A percentile compares a stretch with the other conserved stretches of the same genome.
Evolutionary conservation across 1,140 invertebrate species (phyloP).

Genomic region (Caerostris extrusa): DNA sequence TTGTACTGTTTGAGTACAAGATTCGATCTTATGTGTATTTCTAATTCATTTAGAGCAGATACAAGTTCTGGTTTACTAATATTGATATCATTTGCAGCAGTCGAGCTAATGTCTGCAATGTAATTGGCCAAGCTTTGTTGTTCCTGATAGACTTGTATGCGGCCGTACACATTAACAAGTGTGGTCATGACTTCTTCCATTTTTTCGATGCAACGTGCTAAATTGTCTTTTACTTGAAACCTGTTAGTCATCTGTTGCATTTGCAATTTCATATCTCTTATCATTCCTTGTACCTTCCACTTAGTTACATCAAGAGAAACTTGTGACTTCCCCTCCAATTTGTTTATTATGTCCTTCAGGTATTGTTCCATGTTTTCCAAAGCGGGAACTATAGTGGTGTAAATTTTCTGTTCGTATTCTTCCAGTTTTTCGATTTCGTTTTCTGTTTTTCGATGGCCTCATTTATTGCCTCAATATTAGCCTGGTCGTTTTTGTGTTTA

Average conservation of each 20-base stretch:
- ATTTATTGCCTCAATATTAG: not conserved
- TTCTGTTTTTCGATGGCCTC: constrained; percentile 4
- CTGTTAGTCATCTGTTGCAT: not conserved
- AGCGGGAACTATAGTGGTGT: not conserved
- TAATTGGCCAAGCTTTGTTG: constrained; percentile 25
- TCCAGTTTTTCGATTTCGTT: not conserved
- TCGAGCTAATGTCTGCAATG: not conserved
- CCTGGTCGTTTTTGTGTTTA: not conserved
- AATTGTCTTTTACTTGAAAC: not conserved
- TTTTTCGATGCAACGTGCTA: not conserved
- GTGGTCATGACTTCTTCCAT: constrained; percentile 26
- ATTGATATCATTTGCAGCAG: not conserved
- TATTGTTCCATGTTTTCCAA: not conserved
- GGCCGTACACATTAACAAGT: constrained; percentile 7
- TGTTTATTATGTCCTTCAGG: not conserved
- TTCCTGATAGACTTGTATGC: constrained; percentile 25
- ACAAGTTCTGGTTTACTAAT: not conserved
- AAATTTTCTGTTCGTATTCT: constrained; percentile 34
- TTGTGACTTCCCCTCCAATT: not conserved
- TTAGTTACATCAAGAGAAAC: constrained; percentile 19
- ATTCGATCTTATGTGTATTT: not conserved
- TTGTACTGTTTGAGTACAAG: constrained; percentile 13
- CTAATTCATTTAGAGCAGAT: not conserved
- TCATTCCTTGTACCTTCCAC: constrained; percentile 28
- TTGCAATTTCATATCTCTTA: constrained; percentile 17